Conservation (phyloP, 2,888 invertebrate species). For the Limnephilus marmoratus region DNA sequence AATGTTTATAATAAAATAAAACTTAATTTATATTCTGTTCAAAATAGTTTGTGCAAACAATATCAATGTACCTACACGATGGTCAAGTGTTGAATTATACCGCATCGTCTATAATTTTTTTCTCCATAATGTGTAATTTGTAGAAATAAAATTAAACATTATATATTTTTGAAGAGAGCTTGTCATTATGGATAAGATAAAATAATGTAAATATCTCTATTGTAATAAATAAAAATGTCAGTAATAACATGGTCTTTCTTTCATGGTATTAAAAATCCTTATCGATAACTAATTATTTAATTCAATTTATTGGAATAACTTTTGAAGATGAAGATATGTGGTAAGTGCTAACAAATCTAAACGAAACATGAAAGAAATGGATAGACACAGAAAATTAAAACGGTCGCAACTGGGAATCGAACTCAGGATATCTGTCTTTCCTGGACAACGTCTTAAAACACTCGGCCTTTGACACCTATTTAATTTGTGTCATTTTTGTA, state of each 20-base stretch:
- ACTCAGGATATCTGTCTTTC: too few species aligned
- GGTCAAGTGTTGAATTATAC: background rate
- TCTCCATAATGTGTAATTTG: background rate
- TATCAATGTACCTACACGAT: background rate
- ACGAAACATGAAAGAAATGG: too few species aligned
- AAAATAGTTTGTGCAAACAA: background rate
- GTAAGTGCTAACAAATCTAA: too few species aligned
- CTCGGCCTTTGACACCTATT: too few species aligned
- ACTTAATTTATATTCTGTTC: background rate
- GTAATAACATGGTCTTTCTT: conserved; percentile 32
- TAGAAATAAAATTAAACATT: conserved; percentile 21
- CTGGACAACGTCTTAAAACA: too few species aligned
- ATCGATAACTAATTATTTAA: too few species aligned
- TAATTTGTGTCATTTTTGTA: too few species aligned
- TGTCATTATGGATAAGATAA: conserved; percentile 56
- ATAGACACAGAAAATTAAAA: too few species aligned
- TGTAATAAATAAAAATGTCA: conserved; percentile 59
- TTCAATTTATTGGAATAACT: too few species aligned
- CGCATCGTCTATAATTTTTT: background rate
- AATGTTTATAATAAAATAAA: background rate
- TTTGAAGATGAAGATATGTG: too few species aligned
- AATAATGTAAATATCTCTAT: conserved; percentile 51
- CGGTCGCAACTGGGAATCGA: too few species aligned
- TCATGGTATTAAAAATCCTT: background rate
- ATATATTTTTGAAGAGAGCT: conserved; percentile 64